A percentile compares a stretch with the other conserved stretches of the same genome.
These are phyloP conservation scores for Poeciliopsis infans DNA, from an alignment of 2,797 vertebrate genomes.

Conservation along the genomic window DNA sequence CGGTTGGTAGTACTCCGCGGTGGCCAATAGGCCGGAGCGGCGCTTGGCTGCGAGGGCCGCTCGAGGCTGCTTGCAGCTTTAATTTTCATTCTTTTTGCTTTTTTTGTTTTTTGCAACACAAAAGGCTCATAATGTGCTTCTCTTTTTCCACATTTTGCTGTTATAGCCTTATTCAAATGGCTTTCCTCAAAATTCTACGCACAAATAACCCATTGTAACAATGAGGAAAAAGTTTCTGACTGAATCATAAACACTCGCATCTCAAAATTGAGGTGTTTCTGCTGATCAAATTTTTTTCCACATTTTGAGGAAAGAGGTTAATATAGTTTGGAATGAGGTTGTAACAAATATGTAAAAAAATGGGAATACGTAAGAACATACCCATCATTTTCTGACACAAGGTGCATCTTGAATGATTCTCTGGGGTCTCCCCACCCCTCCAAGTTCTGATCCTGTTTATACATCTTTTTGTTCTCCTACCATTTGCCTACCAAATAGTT, in stretches of 20 bases:
- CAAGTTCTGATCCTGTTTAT: neutral
- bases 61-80: too few species aligned
- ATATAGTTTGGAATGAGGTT: neutral
- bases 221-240: too few species aligned
- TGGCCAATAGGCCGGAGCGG: too few species aligned
- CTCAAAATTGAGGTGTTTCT: too few species aligned
- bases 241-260: too few species aligned
- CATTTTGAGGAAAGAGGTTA: neutral
- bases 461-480: neutral
- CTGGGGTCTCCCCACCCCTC: neutral
- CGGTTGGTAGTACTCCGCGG: too few species aligned
- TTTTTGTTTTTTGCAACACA: neutral
- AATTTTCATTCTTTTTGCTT: neutral
- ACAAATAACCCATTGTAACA: neutral
- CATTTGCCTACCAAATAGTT: slow-evolving; percentile 71
- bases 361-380: neutral
- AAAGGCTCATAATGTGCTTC: neutral
- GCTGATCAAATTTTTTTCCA: neutral
- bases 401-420: neutral
- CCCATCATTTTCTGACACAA: neutral
- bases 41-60: too few species aligned
- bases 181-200: neutral
- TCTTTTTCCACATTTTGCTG: too few species aligned
- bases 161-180: too few species aligned
- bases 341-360: neutral